phyloP scores from a whole-genome alignment of 2,888 invertebrate genomes.

The Allygus modestus region DNA sequence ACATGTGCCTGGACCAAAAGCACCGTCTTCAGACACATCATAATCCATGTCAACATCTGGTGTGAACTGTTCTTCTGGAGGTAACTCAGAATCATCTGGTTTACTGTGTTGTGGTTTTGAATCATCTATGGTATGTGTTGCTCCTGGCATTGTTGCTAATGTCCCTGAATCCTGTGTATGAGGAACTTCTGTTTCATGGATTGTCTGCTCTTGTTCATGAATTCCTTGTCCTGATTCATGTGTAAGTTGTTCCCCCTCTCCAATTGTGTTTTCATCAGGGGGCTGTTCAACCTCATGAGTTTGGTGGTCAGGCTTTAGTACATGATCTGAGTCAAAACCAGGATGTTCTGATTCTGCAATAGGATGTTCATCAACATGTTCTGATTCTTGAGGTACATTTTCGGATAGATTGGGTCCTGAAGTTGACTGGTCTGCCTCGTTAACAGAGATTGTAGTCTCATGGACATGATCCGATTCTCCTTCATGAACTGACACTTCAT shows the following conservation, averaged over 20 bases:
- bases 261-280: conserved; percentile 46
- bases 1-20: conserved; percentile 93
- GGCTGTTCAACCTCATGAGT: conserved; percentile 59
- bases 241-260: conserved; percentile 58
- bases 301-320: conserved; percentile 58
- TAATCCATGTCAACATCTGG: conserved; percentile 80
- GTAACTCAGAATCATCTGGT: conserved; percentile 37
- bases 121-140: conserved; percentile 1
- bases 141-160: background rate
- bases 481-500: conserved; percentile 58
- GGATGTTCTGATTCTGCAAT: conserved; percentile 23
- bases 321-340: conserved; percentile 59
- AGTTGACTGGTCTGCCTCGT: conserved; percentile 15
- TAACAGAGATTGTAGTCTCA: background rate
- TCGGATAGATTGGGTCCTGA: background rate
- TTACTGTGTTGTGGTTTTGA: conserved; percentile 21
- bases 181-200: conserved; percentile 44
- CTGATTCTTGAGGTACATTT: conserved; percentile 29
- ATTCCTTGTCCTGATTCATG: background rate
- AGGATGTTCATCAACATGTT: conserved; percentile 10
- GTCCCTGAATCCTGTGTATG: background rate
- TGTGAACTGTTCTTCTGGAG: conserved; percentile 70
- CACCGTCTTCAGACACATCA: conserved; percentile 85
- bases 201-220: conserved; percentile 1
- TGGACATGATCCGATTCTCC: conserved; percentile 61